Base-by-base conservation (phyloP, 2,113 vertebrate species). In the Oryzias woworae region DNA sequence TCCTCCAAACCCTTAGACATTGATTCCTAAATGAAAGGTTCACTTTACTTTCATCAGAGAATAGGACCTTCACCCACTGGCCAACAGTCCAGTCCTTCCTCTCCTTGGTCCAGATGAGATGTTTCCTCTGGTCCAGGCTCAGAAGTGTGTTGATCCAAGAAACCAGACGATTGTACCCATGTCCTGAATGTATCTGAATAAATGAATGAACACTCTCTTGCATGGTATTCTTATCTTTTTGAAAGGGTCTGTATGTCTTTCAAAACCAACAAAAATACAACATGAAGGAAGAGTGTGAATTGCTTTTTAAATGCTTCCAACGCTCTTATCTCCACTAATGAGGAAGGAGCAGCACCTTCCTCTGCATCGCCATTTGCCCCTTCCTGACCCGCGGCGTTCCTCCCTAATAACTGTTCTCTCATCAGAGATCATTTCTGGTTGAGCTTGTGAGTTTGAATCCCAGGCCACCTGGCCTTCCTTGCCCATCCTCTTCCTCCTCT, bases 321-420 rank as follows among this genome's bases (percentile, higher is more conserved):
- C 31, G 36, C 12, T 65, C 57, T 62, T 51, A 28, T 73, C 50
- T 64, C 44, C 60, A 46, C 62, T 75, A 69, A 78, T 83, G 63
- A 77, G 57, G 2, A 57, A 36, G 22, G 56, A 52, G 28, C 4
- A 12, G 42, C 62, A 43, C 28, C 60, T 20, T 49, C 43, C 24
- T 3, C 44, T 14, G 16, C n/a, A 26, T 23, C 17, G n/a, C 50
- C 43, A 31, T 1, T 26, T 14, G 6, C n/a, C 2, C 15, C 4
- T 14, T 4, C 36, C 5, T 5, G 16, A 54, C 10, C 42, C 22
- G 14, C 74, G 13, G 14, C 14, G 31, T 42, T 72, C 53, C 42
- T 52, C 62, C 80, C 62, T 71, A 63, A 69, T 71, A 66, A 80
- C 71, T 52, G 50, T 23, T 24, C 63, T 54, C 50, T 75, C 23